phyloP scores from a whole-genome alignment of 1,140 invertebrate species.

The Ips typographus region DNA sequence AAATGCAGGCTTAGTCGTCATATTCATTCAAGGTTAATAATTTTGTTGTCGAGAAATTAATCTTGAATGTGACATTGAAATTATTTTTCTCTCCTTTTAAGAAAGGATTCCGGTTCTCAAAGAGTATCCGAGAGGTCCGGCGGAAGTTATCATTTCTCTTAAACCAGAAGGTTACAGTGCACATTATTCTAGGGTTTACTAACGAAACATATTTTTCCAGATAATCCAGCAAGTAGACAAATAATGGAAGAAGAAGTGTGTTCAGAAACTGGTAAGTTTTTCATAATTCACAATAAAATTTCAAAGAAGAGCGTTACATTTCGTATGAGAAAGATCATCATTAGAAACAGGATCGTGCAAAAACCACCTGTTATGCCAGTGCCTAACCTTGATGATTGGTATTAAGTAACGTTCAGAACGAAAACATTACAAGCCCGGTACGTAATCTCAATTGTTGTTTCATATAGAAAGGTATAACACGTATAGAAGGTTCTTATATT shows the following conservation, averaged over 20 bases:
- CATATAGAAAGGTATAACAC: conserved; percentile 40
- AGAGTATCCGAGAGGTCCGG: conserved; percentile 1
- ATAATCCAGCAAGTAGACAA: too few relatives aligned
- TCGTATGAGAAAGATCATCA: conserved; percentile 16
- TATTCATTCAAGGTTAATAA: conserved; percentile 31
- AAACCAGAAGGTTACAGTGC: too few relatives aligned
- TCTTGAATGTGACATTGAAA: conserved; percentile 33
- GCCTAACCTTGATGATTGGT: conserved; percentile 41
- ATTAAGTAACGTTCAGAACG: conserved; percentile 41
- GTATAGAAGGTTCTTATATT: conserved; percentile 42
- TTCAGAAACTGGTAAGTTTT: background rate
- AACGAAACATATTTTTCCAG: too few relatives aligned
- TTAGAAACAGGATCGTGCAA: conserved; percentile 21
- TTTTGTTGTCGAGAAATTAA: conserved; percentile 32
- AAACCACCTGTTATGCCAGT: conserved; percentile 23
- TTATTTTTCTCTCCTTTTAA: conserved; percentile 28
- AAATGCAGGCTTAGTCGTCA: conserved; percentile 23
- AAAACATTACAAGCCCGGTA: conserved; percentile 36
- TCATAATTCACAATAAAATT: background rate
- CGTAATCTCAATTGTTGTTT: conserved; percentile 39
- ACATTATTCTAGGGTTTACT: too few relatives aligned
- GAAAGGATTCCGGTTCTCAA: conserved; percentile 22
- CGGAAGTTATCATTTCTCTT: too few relatives aligned
- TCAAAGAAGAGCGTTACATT: background rate
- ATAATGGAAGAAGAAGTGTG: too few relatives aligned